Evolutionary conservation across 2,113 vertebrate genomes (phyloP).

Genomic region (Gymnogyps californianus): DNA sequence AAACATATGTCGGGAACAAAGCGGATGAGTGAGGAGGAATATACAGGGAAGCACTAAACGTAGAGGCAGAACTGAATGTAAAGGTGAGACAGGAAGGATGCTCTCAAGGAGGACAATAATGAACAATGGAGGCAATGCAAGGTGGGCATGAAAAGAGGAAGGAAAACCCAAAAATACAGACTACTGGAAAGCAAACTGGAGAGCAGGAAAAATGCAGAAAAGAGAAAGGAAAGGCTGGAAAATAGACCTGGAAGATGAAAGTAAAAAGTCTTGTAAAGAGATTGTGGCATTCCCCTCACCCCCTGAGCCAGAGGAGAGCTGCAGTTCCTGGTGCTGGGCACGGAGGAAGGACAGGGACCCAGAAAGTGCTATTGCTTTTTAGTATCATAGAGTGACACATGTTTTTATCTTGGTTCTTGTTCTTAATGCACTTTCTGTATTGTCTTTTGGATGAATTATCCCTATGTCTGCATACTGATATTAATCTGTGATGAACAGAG

Average conservation of each 20-base stretch:
- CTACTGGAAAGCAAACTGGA: not conserved
- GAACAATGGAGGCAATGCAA: not conserved
- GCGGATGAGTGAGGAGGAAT: not conserved
- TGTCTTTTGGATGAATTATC: not conserved
- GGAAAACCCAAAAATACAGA: not conserved
- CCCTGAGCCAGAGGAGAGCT: not conserved
- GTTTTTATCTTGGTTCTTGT: not conserved
- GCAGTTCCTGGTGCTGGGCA: not conserved
- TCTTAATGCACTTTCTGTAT: not conserved
- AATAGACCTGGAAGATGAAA: not conserved
- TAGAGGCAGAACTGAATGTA: not conserved
- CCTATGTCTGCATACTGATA: not conserved
- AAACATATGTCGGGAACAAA: not conserved
- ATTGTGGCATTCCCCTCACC: not conserved
- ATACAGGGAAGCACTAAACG: not conserved
- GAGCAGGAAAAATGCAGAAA: not conserved
- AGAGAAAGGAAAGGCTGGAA: not conserved
- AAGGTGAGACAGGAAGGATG: not conserved
- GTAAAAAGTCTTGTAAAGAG: not conserved
- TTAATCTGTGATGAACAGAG: not conserved
- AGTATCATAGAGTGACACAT: rapidly evolving
- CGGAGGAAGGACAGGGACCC: not conserved
- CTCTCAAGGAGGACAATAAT: not conserved
- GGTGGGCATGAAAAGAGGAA: not conserved
- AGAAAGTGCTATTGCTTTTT: not conserved